Evolutionary conservation across 2,888 invertebrate genomes (phyloP).

Genomic region (Ceraclea dissimilis): DNA sequence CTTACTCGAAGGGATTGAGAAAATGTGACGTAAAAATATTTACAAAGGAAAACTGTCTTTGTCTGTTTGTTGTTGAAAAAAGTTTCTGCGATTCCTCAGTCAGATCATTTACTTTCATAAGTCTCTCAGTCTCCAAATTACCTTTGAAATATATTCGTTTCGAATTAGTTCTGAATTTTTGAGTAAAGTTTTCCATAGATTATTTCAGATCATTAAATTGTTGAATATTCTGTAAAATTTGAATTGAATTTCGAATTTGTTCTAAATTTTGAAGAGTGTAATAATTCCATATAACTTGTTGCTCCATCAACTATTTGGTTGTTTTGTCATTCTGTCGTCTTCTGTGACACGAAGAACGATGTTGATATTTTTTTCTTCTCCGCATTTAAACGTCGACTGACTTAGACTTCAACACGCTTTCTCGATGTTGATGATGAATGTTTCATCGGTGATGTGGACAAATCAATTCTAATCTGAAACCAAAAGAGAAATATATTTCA

Average conservation of each 20-base stretch:
- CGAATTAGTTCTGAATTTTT: not conserved
- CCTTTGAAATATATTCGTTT: not conserved
- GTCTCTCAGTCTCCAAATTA: not conserved
- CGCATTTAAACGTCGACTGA: slow-evolving; percentile 16
- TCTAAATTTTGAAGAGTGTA: not conserved
- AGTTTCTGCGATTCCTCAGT: not conserved
- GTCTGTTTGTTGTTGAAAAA: too few species aligned
- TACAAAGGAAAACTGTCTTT: too few species aligned
- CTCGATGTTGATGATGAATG: not conserved
- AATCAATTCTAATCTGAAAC: slow-evolving; percentile 11
- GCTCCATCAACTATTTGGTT: slow-evolving; percentile 11
- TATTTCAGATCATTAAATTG: too few species aligned
- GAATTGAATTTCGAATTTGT: not conserved
- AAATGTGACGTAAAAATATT: too few species aligned
- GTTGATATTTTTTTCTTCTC: slow-evolving; percentile 16
- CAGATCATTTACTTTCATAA: not conserved
- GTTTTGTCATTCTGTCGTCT: slow-evolving; percentile 10
- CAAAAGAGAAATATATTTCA: not conserved
- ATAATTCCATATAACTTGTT: not conserved
- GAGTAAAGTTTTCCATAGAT: too few species aligned
- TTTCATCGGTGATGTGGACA: not conserved
- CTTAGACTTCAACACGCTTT: not conserved
- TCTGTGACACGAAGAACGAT: slow-evolving; percentile 8
- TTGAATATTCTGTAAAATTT: too few species aligned
- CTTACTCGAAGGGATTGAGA: too few species aligned